Evolutionary conservation across 2,797 vertebrate species (phyloP).

Genomic region (Antrozous pallidus): DNA sequence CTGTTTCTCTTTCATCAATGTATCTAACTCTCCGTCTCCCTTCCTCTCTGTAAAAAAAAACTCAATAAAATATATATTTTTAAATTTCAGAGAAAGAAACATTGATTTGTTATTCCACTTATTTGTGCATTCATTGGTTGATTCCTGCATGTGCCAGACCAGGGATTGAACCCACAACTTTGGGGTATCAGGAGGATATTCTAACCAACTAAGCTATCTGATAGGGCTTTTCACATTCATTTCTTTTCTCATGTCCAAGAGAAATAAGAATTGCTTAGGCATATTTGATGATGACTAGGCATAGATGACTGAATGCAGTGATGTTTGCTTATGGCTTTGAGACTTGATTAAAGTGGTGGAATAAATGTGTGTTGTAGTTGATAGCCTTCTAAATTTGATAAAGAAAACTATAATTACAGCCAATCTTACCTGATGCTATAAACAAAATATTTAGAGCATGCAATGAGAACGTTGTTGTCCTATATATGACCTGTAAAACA

Average conservation of each 20-base stretch:
- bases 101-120: not conserved
- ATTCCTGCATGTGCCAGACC: not conserved
- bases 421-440: conserved; percentile 3
- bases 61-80: not conserved
- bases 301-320: not conserved
- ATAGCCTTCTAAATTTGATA: conserved; percentile 46
- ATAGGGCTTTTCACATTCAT: not conserved
- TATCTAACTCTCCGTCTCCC: too few species aligned
- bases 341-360: not conserved
- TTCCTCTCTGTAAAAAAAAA: too few species aligned
- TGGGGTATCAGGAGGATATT: not conserved
- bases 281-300: not conserved
- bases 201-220: not conserved
- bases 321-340: not conserved
- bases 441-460: conserved; percentile 36
- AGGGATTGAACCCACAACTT: not conserved
- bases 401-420: conserved; percentile 43
- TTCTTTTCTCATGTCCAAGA: not conserved
- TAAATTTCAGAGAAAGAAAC: not conserved
- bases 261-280: conserved; percentile 17
- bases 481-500: conserved; percentile 25
- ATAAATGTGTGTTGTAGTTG: not conserved
- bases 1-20: too few species aligned
- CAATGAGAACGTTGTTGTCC: conserved; percentile 8
- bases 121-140: not conserved